Percentiles rank a stretch among this genome's conserved stretches.
These are phyloP conservation scores for Drosophila saltans DNA, from an alignment of 1,140 invertebrate genomes.

Conservation along the genomic window DNA sequence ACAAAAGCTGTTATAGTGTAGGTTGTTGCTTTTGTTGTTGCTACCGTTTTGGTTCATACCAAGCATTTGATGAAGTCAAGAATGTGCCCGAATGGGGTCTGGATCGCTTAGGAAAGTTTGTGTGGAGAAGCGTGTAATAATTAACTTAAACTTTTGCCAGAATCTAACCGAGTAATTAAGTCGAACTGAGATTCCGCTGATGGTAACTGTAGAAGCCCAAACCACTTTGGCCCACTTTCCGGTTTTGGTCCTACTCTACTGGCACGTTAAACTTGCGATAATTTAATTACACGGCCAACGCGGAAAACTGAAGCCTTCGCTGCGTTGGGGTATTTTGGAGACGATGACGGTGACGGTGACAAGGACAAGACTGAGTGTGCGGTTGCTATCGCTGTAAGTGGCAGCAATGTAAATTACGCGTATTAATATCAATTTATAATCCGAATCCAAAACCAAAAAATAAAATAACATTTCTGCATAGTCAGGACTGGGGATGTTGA, in stretches of 20 bases:
- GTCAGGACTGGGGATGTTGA: constrained; percentile 37
- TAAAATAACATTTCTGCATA: constrained; percentile 31
- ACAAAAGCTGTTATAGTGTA: constrained; percentile 19
- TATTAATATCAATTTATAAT: constrained; percentile 71
- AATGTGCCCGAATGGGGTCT: constrained; percentile 1
- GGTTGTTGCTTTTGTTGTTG: neutral
- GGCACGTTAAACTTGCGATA: constrained; percentile 59
- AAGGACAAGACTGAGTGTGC: constrained; percentile 21
- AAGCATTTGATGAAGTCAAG: neutral
- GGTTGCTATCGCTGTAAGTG: constrained; percentile 48
- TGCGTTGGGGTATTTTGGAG: neutral
- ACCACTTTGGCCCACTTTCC: constrained; percentile 25
- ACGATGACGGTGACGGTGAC: constrained; percentile 9
- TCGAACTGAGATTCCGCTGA: constrained; percentile 40
- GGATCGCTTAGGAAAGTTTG: constrained; percentile 22
- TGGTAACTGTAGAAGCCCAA: neutral
- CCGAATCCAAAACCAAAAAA: constrained; percentile 47
- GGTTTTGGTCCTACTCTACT: constrained; percentile 34
- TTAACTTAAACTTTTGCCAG: constrained; percentile 39
- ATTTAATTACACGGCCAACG: constrained; percentile 62
- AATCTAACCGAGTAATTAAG: constrained; percentile 59
- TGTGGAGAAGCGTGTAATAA: constrained; percentile 36
- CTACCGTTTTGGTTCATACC: constrained; percentile 14
- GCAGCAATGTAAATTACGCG: constrained; percentile 66
- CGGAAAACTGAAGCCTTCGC: constrained; percentile 24